These are phyloP conservation scores for Mobula birostris DNA, from an alignment of 2,113 vertebrate species.

Conservation along the genomic window DNA sequence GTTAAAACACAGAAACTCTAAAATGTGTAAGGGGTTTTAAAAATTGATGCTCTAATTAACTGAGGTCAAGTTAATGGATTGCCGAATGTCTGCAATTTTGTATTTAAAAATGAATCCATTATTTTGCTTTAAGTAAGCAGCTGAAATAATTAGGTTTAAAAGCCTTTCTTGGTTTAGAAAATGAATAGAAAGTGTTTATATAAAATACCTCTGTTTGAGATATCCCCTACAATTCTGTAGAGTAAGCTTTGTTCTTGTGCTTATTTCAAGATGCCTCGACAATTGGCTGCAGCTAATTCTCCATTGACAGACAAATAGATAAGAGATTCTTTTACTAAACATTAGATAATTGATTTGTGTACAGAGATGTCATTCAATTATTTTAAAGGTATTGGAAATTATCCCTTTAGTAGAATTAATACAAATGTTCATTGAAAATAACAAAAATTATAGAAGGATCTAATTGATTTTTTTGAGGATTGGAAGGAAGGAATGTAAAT, in stretches of 20 bases:
- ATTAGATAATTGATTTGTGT: too few relatives aligned
- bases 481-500: background rate
- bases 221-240: background rate
- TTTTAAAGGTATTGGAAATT: background rate
- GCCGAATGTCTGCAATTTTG: background rate
- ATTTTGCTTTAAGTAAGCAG: background rate
- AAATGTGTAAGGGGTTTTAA: too few relatives aligned
- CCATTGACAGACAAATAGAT: background rate
- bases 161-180: background rate
- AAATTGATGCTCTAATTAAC: background rate
- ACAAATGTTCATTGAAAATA: background rate
- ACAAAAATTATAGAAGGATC: background rate
- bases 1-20: too few relatives aligned
- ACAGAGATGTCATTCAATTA: background rate
- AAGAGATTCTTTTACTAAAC: background rate
- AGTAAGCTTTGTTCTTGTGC: background rate
- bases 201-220: background rate
- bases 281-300: background rate
- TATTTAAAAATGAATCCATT: background rate
- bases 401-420: background rate
- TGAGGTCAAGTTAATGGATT: background rate
- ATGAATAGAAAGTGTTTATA: background rate
- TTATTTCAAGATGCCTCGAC: background rate
- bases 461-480: background rate
- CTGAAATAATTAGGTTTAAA: background rate